Evolutionary conservation across 92 coral and sea anemone species (phyloP), one percentile per base, ranked within the genome.

Genomic region (Parazoanthus darwini): DNA sequence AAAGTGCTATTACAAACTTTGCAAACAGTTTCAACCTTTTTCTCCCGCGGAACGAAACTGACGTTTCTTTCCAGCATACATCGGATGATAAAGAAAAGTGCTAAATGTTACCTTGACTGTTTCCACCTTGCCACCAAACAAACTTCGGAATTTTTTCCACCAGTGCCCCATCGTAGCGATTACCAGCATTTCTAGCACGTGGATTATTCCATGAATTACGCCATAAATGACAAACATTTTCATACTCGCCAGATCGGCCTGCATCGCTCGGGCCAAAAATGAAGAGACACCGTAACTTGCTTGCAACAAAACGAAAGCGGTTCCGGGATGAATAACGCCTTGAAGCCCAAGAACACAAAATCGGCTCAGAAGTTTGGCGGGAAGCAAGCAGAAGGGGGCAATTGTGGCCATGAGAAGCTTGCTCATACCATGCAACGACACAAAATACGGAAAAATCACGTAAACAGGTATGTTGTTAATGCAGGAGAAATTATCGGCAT

Each of bases 311-410:
- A 46, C 58, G 22, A 77, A 77, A 43, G 80, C 43, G 9, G 23
- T 37, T 22, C 56, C 80, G 2, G 80, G 80, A 8, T 38, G 54
- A 16, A 76, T 39, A 0, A 76, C 14, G 29, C 80, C 80, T 23
- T 76, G 48, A 76, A 76, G 80, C 46, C 80, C 80, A 76, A 76
- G 80, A 76, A 43, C 80, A 76, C 48, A 76, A 36, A 37, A 76
- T 37, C 80, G 80, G 80, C 80, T 76, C 54, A 76, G 14, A 43
- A 76, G 80, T 76, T 76, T 76, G n/a, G 80, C 10, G 9, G 80
- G 80, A 10, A 76, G 54, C 18, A 76, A 76, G 48, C 50, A 38
- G 54, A 76, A 23, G 23, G 80, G 56, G n/a, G 80, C 25, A 37
- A 76, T 56, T 6, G 80, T 76, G 54, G 80, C 80, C n/a, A 76